Base-by-base conservation (phyloP, 2,888 invertebrate genomes). In the Smittia aterrima region DNA sequence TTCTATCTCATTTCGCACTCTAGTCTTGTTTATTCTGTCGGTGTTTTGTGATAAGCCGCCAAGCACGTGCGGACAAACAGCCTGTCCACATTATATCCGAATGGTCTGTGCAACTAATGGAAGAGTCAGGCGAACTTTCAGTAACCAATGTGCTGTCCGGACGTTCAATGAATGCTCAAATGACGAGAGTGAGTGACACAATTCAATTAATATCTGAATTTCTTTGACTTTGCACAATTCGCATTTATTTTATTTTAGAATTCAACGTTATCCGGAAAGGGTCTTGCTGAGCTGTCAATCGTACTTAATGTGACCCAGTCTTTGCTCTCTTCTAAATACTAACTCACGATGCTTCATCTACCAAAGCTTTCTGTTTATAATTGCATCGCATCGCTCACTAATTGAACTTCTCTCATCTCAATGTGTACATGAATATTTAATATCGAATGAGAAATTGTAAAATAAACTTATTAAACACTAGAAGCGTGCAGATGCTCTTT, bases 181-280 rank as follows among this genome's bases (percentile, higher is more conserved):
- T 16, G 72, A 72, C 20, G 72, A 72, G 54, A 72, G 72, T 72
- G 24, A 72, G 72, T 40, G 62, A 41, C 38, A 38, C 22, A 22
- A 32, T 72, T 72, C 53, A 32, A 1, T n/a, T 22, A 41, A 58
- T 58, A 16, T 40, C 11, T 66, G 38, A 66, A 13, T 16, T 22
- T 20, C 41, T 68, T 22, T 70, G 27, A 18, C 32, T 68, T 68
- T 68, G 4, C 16, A 67, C 6, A n/a, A 67, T 40, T 40, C 40
- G 4, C 13, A 18, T 68, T 67, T 1, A 41, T 16, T 67, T 67
- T 67, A 32, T 67, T 72, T 40, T 62, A 72, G 72, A 72, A 40
- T 72, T 22, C 40, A 72, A 72, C 25, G 58, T 72, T n/a, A 54
- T 72, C 4, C 54, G 72, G 22, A 72, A 72, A 24, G 72, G 72